Conservation (phyloP, 2,113 vertebrate genomes). For the Mus spicilegus region DNA sequence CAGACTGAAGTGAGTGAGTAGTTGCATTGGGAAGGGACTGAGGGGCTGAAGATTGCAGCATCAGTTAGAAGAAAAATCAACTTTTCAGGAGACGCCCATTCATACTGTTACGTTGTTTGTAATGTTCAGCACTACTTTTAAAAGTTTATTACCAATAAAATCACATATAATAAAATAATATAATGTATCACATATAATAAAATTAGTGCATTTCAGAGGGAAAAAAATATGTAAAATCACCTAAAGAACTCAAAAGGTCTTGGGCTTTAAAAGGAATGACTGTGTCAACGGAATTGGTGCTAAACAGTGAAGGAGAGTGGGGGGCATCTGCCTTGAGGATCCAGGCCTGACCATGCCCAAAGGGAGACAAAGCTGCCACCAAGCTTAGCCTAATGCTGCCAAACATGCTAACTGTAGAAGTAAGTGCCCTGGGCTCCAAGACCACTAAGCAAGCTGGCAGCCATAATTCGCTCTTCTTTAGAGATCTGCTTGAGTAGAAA, state of each 20-base stretch:
- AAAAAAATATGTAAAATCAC: constrained; percentile 56
- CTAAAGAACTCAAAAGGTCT: constrained; percentile 22
- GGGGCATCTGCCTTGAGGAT: constrained; percentile 31
- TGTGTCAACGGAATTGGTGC: constrained; percentile 32
- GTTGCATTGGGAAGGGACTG: background rate
- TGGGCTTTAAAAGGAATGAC: constrained; percentile 55
- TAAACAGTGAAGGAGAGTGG: background rate
- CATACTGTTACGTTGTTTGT: background rate
- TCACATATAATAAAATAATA: background rate
- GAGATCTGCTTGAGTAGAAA: constrained; percentile 37
- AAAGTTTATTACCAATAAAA: constrained; percentile 24
- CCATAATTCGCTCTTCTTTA: constrained; percentile 61
- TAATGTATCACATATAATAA: background rate
- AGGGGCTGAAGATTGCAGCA: background rate
- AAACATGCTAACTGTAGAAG: constrained; percentile 69
- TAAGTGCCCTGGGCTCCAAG: constrained; percentile 73
- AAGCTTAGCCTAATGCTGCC: constrained; percentile 65
- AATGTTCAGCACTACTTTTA: background rate
- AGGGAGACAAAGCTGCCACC: constrained; percentile 55
- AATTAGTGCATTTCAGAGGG: constrained; percentile 27
- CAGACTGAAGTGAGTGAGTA: background rate
- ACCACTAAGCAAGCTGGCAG: constrained; percentile 64
- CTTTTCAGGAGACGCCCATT: background rate
- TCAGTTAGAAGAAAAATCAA: background rate
- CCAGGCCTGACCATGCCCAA: constrained; percentile 10